Evolutionary conservation across 2,797 vertebrate species (phyloP).

Genomic region (Clarias fuscus): DNA sequence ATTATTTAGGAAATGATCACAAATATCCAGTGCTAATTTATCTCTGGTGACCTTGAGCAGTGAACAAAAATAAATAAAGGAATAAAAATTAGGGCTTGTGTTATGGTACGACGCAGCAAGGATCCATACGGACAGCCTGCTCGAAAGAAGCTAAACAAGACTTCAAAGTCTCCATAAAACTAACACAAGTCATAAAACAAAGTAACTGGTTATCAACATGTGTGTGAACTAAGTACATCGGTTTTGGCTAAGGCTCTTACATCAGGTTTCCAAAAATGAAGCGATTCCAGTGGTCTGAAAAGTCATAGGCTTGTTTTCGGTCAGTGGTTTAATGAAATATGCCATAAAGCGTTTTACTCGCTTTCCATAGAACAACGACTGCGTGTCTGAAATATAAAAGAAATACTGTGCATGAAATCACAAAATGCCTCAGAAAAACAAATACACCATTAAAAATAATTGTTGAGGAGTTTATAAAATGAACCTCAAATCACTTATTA

Average conservation of each 20-base stretch:
- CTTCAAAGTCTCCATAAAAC: conserved; percentile 17
- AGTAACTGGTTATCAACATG: conserved; percentile 35
- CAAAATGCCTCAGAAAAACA: background rate
- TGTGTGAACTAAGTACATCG: conserved; percentile 35
- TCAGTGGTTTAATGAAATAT: conserved; percentile 7
- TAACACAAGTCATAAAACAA: conserved; percentile 41
- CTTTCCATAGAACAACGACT: background rate
- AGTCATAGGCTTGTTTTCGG: background rate
- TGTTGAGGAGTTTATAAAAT: conserved; percentile 47
- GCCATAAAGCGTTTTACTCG: background rate
- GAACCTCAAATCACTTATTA: conserved; percentile 27
- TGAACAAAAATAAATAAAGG: background rate
- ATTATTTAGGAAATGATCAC: background rate
- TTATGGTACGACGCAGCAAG: background rate
- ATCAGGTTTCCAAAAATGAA: conserved; percentile 1
- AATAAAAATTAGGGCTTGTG: background rate
- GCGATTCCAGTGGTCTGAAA: background rate
- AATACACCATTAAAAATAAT: background rate
- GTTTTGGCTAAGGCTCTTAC: background rate
- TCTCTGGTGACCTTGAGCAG: background rate
- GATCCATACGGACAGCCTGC: background rate
- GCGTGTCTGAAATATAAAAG: background rate
- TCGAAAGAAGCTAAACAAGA: background rate
- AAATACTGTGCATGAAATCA: background rate
- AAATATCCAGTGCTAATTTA: conserved; percentile 15